Percentiles rank a stretch among this genome's conserved stretches.
Evolutionary conservation across 1,140 invertebrate species (phyloP).

Genomic region (Meloidogyne floridensis): DNA sequence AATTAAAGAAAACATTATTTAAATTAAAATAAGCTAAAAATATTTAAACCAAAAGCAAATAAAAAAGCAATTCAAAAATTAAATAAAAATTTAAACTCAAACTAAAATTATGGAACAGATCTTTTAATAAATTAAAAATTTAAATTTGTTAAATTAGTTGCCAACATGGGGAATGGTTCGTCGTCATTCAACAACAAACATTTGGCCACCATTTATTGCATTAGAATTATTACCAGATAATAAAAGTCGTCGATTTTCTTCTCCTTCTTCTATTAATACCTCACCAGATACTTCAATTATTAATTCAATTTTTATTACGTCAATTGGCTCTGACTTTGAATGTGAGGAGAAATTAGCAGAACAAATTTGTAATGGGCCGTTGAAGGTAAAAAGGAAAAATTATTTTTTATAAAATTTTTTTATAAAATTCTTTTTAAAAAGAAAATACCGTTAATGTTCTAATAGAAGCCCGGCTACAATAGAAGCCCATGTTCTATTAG

Average conservation of each 20-base stretch:
- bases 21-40: no score
- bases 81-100: no score
- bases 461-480: no score
- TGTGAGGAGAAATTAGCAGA: conserved; percentile 44
- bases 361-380: conserved; percentile 58
- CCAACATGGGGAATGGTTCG: conserved; percentile 7
- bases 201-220: conserved; percentile 61
- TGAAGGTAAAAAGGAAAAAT: conserved; percentile 37
- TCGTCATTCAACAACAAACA: neutral
- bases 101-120: no score
- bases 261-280: neutral
- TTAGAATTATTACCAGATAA: conserved; percentile 27
- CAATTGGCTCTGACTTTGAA: conserved; percentile 45
- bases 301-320: conserved; percentile 32
- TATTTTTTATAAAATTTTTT: no score
- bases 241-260: neutral
- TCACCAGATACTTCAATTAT: neutral
- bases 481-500: no score
- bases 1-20: no score
- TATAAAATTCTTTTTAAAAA: no score
- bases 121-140: no score
- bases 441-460: no score
- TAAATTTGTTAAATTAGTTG: neutral
- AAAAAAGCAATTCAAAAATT: no score
- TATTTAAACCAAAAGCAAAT: no score